Evolutionary conservation across 2,888 invertebrate genomes (phyloP).

Genomic region (Lasioglossum marginatum): DNA sequence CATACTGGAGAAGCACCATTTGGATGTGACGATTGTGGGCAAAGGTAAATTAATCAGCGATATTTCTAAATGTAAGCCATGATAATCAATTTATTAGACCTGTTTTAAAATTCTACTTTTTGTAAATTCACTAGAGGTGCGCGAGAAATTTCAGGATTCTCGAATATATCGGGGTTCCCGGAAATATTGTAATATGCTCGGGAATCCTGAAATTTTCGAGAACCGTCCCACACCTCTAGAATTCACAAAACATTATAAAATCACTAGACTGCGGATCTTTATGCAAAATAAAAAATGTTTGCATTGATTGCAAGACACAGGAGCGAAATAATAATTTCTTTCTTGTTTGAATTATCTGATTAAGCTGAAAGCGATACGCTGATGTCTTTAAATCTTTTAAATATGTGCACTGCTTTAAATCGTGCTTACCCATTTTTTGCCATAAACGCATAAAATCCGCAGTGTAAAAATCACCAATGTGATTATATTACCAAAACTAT

Average conservation of each 20-base stretch:
- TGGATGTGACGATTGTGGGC: conserved; percentile 85
- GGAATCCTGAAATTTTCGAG: background rate
- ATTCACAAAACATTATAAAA: background rate
- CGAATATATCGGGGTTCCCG: no score
- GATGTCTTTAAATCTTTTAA: no score
- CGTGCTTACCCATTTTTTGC: no score
- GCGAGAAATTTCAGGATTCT: no score
- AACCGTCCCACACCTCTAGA: background rate
- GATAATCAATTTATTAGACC: background rate
- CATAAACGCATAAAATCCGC: no score
- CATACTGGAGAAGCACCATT: conserved; percentile 86
- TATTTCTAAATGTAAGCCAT: background rate
- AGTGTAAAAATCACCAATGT: background rate
- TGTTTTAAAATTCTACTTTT: background rate
- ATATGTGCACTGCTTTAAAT: no score
- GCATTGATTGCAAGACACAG: no score
- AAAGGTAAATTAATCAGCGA: conserved; percentile 73
- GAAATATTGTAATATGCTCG: background rate
- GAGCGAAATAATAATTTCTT: no score
- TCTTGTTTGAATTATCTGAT: no score
- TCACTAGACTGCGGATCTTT: background rate
- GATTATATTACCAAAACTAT: background rate
- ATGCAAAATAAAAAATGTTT: no score
- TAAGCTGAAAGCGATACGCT: no score
- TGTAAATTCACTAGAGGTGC: no score